A percentile compares a stretch with the other conserved stretches of the same genome.
Evolutionary conservation across 2,113 vertebrate genomes (phyloP).

Genomic region (Haemorhous mexicanus): DNA sequence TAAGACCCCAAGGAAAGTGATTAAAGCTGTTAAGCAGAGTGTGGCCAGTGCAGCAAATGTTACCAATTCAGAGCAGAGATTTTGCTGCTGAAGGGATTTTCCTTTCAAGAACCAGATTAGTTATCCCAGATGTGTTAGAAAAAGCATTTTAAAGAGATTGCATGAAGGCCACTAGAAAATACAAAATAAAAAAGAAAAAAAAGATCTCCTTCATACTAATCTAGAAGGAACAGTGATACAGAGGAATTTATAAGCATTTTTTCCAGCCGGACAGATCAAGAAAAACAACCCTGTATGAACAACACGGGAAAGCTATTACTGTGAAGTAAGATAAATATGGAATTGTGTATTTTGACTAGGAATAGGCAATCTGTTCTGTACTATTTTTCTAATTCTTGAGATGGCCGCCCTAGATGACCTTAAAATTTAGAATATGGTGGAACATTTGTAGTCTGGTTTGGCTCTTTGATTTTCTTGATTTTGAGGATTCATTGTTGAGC

Average conservation of each 20-base stretch:
- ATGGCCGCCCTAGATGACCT: not conserved
- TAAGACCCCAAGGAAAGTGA: conserved; percentile 33
- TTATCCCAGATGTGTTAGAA: not conserved
- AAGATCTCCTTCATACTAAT: not conserved
- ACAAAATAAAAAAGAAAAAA: not conserved
- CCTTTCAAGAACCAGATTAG: conserved; percentile 26
- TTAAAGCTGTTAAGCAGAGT: not conserved
- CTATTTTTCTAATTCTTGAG: not conserved
- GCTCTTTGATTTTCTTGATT: fast-evolving
- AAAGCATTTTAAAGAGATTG: not conserved
- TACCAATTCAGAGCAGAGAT: not conserved
- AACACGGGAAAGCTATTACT: not conserved
- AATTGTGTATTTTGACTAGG: not conserved
- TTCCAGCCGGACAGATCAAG: not conserved
- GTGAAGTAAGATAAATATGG: not conserved
- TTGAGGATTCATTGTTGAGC: fast-evolving
- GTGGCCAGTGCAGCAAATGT: not conserved
- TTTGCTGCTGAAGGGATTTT: not conserved
- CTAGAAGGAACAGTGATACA: not conserved
- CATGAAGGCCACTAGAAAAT: not conserved
- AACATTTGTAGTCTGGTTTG: not conserved
- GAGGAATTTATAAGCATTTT: not conserved
- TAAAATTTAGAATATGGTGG: not conserved
- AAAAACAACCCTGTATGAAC: not conserved
- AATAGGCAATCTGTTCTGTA: not conserved